phyloP scores from a whole-genome alignment of 2,113 vertebrate genomes.

The Mionectes macconnelli region DNA sequence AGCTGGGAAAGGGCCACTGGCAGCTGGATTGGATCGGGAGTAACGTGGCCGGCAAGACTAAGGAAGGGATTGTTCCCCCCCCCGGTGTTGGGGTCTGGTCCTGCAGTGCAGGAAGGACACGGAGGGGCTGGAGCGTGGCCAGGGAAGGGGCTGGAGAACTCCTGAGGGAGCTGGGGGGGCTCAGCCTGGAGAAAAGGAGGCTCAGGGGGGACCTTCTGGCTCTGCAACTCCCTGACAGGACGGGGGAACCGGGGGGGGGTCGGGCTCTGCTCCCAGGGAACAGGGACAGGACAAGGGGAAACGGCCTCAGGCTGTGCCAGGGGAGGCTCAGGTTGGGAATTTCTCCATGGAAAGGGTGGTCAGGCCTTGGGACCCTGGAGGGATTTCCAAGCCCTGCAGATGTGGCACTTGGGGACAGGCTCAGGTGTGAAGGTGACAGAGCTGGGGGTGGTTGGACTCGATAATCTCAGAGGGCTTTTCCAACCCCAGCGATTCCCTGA shows the following conservation, averaged over 20 bases:
- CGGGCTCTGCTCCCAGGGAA: background rate
- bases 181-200: background rate
- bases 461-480: background rate
- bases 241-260: background rate
- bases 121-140: background rate
- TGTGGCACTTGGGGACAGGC: background rate
- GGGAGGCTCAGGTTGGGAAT: fast-evolving
- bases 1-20: fast-evolving
- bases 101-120: no score
- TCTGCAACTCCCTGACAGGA: background rate
- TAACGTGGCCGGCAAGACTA: background rate
- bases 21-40: background rate
- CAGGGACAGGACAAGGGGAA: background rate
- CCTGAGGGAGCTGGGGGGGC: background rate
- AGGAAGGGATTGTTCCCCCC: background rate
- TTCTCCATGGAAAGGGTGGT: fast-evolving
- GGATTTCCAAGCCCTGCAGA: fast-evolving
- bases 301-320: background rate
- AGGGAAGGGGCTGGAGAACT: background rate
- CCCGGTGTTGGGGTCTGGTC: background rate
- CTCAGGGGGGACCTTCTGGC: background rate
- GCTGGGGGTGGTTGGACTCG: background rate
- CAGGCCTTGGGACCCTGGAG: fast-evolving
- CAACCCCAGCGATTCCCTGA: background rate
- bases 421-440: background rate